Conservation (phyloP, 2,113 vertebrate species). For the Hemichromis elongatus region DNA sequence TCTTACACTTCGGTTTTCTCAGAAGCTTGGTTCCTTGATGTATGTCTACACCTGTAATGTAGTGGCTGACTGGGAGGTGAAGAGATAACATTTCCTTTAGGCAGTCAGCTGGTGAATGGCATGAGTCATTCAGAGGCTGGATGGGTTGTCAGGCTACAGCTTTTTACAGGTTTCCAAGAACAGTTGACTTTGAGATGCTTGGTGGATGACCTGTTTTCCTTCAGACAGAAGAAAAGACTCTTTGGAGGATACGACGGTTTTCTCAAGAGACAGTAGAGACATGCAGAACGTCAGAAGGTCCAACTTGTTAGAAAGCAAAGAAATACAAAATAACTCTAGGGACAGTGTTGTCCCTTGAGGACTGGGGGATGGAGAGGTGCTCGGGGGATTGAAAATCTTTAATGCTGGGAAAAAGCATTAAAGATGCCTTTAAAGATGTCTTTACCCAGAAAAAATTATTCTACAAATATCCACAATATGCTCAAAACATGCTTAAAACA, state of each 20-base stretch:
- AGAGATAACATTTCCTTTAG: conserved; percentile 40
- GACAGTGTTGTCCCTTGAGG: not conserved
- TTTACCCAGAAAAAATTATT: not conserved
- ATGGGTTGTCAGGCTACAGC: conserved; percentile 41
- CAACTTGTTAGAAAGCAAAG: not conserved
- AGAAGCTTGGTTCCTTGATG: not conserved
- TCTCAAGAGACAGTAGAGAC: not conserved
- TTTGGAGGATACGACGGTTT: not conserved
- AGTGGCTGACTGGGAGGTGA: conserved; percentile 26
- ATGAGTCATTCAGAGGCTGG: conserved; percentile 42
- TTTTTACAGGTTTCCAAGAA: conserved; percentile 41
- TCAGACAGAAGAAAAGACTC: not conserved
- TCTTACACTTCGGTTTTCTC: not conserved
- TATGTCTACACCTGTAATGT: not conserved
- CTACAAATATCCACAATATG: not conserved
- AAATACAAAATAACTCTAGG: not conserved
- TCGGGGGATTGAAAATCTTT: conserved; percentile 8
- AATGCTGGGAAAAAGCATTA: not conserved
- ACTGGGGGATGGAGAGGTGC: conserved; percentile 4
- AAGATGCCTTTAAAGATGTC: too few relatives aligned
- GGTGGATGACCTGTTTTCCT: not conserved
- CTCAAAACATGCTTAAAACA: not conserved
- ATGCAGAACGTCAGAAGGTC: not conserved
- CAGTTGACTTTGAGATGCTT: not conserved
- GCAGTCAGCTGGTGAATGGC: conserved; percentile 34